Percentiles rank a stretch among this genome's conserved stretches.
phyloP scores from a whole-genome alignment of 2,113 vertebrate genomes.

The Mesembrinibis cayennensis region DNA sequence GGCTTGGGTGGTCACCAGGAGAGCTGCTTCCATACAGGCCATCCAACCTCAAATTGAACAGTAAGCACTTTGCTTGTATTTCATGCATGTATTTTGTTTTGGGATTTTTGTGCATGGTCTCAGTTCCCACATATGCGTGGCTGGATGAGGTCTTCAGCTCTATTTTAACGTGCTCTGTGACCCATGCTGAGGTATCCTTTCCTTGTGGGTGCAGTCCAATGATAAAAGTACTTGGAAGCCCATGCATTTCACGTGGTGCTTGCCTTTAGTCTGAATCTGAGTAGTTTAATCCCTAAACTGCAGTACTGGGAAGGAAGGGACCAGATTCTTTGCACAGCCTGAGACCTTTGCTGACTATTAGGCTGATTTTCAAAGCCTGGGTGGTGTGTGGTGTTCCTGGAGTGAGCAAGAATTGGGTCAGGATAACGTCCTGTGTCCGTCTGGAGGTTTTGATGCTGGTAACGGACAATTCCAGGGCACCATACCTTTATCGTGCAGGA shows the following conservation, averaged over 20 bases:
- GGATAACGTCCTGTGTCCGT: neutral
- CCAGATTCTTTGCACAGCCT: neutral
- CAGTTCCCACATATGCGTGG: neutral
- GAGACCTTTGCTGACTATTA: neutral
- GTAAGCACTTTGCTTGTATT: neutral
- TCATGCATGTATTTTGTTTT: neutral
- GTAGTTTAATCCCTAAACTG: neutral
- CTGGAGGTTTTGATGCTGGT: neutral
- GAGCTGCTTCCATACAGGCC: neutral
- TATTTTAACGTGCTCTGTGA: neutral
- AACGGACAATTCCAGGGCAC: neutral
- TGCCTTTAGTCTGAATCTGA: neutral
- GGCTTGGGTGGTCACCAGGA: neutral
- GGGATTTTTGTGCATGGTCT: fast-evolving
- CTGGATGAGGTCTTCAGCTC: neutral
- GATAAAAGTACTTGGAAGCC: neutral
- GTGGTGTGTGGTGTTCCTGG: neutral
- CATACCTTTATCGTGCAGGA: neutral
- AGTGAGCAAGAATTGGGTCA: neutral
- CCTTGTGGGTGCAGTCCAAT: neutral
- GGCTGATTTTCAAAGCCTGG: neutral
- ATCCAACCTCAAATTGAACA: neutral
- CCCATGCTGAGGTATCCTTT: neutral
- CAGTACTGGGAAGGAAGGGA: neutral
- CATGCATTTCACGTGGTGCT: fast-evolving